Base-by-base conservation (phyloP, 2,113 vertebrate species). In the pig (Sus scrofa) region DNA sequence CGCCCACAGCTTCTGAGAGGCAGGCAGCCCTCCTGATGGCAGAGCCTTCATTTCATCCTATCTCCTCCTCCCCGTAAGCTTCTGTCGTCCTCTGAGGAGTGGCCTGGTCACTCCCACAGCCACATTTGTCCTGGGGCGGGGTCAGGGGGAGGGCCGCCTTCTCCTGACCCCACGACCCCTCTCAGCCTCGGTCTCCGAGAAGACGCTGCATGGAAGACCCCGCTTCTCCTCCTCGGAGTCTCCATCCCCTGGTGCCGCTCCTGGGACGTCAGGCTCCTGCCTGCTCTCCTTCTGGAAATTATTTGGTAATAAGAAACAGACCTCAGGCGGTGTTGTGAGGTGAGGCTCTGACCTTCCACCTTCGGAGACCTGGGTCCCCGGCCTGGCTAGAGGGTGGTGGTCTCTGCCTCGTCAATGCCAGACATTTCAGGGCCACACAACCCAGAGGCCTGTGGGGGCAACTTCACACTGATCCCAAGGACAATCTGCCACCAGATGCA, bases 271-370 rank as follows among this genome's bases (percentile, higher is more conserved):
- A 11, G 60, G 63, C 70, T 65, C 54, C 50, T 60, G 20, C 30
- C 74, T 81, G 56, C 8, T 73, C 74, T 96, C 32, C 81, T 97
- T 89, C 95, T 96, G 97, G 92, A 98, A 98, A 92, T 96, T 77
- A 90, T 96, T 71, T 71, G 52, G 92, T 97, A 65, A 94, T 94
- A 89, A 97, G 91, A 98, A 98, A 97, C 97, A 97, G 97, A 94
- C 34, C 71, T 88, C n/a, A 65, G 34, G 78, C 15, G 1, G 94
- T 90, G 95, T 82, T 87, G 89, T 22, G 92, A 96, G 85, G 90
- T 95, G 81, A 97, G 92, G 77, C 95, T 91, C 67, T 91, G 96
- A 96, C 96, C 96, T 96, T 86, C 92, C 68, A 96, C 95, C 96
- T 91, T 44, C 71, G 22, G 71, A 96, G 92, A 91, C 89, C n/a